phyloP scores from a whole-genome alignment of 2,888 invertebrate species.

The Lydus trimaculatus region DNA sequence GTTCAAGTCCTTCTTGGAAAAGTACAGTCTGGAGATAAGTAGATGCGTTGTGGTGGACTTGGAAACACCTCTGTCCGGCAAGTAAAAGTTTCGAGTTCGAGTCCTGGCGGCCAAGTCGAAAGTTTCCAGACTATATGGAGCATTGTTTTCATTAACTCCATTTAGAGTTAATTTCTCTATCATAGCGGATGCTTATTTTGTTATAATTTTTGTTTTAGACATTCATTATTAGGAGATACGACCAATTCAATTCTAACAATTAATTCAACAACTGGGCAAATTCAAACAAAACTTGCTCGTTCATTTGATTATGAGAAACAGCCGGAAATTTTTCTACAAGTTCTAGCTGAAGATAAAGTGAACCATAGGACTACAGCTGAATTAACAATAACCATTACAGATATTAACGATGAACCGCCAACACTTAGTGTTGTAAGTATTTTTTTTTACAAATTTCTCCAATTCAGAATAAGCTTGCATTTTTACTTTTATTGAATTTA shows the following conservation, averaged over 20 bases:
- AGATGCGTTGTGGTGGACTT: too few species aligned
- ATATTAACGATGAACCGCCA: conserved; percentile 79
- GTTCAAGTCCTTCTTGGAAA: too few species aligned
- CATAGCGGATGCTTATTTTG: too few species aligned
- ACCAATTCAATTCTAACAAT: conserved; percentile 56
- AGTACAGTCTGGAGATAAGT: too few species aligned
- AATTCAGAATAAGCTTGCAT: too few species aligned
- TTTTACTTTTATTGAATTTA: too few species aligned
- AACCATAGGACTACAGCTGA: conserved; percentile 64
- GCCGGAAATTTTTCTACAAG: conserved; percentile 62
- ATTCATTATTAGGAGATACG: conserved; percentile 64
- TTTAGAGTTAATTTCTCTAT: conserved; percentile 7
- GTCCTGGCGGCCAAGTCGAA: too few species aligned
- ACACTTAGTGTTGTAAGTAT: conserved; percentile 66
- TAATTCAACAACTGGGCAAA: conserved; percentile 64
- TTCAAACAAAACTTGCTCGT: conserved; percentile 64
- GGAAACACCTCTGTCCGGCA: too few species aligned
- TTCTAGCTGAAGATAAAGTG: conserved; percentile 58
- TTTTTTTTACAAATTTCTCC: background rate
- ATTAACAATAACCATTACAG: conserved; percentile 68
- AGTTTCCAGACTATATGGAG: too few species aligned
- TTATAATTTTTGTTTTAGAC: conserved; percentile 56
- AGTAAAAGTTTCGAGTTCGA: too few species aligned
- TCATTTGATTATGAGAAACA: conserved; percentile 71
- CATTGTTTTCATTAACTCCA: too few species aligned